Evolutionary conservation across 2,888 invertebrate species (phyloP), one percentile per base, ranked within the genome.

Genomic region (Unio pictorum): DNA sequence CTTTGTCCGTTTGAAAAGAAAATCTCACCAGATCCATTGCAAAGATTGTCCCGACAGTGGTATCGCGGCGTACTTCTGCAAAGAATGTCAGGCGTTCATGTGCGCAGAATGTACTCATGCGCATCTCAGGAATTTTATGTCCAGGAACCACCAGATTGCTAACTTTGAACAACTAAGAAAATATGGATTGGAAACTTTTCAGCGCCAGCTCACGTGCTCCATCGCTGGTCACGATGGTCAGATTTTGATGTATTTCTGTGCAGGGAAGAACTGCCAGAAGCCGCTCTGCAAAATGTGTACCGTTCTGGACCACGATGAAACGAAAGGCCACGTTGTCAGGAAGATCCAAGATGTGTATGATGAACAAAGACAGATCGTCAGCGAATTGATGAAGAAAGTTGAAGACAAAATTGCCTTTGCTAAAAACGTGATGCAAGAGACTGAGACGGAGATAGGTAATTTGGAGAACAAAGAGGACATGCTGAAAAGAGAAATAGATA

Each of bases 101-200:
- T 80, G 80, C 61, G 76, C 76, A 15, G 80, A 80, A 66, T 80
- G 80, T 62, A 76, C 78, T 55, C 76, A 80, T 72, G 80, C 80
- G 34, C 80, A 80, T 67, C 68, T 80, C n/a, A 71, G 80, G 55
- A 80, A 80, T 65, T 80, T 80, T 67, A 75, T 80, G 72, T 78
- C 80, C 3, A 62, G 80, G 54, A 76, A 76, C 64, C 80, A 80
- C 60, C 76, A 78, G 67, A 78, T 80, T 45, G 76, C 76, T 7
- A 72, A 76, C 64, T 71, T 80, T 56, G 80, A 80, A 59, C 80
- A 80, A 56, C 67, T 80, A 1, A 71, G 76, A n/a, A 80, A 80
- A 60, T 76, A 78, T 55, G 80, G 80, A 5, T 65, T 80, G 8
- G 80, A 80, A 58, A 78, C 80, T 0, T 80, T 80, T 61, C 75